Conservation (phyloP, 2,113 vertebrate species). For the Prinia subflava region DNA sequence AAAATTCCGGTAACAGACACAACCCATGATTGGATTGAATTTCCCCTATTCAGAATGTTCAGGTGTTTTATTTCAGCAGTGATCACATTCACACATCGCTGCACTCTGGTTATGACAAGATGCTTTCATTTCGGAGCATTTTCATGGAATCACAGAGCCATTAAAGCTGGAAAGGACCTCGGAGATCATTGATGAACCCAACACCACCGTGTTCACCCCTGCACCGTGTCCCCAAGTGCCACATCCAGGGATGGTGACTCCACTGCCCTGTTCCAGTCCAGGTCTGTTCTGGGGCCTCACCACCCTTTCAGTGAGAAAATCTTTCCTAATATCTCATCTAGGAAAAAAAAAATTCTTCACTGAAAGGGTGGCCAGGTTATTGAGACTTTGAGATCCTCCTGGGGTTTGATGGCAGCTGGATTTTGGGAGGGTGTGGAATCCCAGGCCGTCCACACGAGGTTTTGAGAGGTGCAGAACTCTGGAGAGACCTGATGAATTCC, state of each 20-base stretch:
- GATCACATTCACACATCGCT: neutral
- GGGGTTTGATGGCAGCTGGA: neutral
- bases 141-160: neutral
- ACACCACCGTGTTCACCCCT: fast-evolving
- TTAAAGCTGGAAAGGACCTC: neutral
- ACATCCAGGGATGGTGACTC: neutral
- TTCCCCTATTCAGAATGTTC: neutral
- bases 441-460: fast-evolving
- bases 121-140: neutral
- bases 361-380: neutral
- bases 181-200: neutral
- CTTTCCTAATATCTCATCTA: neutral
- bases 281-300: neutral
- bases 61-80: neutral
- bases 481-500: neutral
- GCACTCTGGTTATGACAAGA: fast-evolving
- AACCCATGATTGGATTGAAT: neutral
- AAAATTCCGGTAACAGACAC: neutral
- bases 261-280: neutral
- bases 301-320: neutral
- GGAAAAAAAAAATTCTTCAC: neutral
- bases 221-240: neutral
- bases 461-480: neutral
- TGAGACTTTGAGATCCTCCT: neutral
- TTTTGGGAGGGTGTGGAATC: neutral